Evolutionary conservation across 2,797 vertebrate species (phyloP), one percentile per base, ranked within the genome.

Genomic region (Thaleichthys pacificus): DNA sequence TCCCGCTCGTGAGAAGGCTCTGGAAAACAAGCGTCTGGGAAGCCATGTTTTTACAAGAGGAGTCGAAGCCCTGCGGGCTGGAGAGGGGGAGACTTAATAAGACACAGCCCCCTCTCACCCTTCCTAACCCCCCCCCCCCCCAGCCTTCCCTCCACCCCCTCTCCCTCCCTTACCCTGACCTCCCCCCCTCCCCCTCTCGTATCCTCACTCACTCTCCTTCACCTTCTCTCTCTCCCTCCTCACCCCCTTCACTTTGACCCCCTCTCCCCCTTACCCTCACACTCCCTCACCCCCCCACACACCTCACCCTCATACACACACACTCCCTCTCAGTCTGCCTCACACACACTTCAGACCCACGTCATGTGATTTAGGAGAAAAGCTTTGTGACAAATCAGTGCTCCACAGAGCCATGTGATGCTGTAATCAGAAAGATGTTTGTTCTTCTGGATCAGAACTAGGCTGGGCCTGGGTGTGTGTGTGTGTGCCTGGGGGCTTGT

Each of bases 1-100:
- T 76, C 22, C 69, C 84, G 79, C 84, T 79, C 76, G 68, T 87
- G 86, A 90, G 87, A 90, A 86, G 85, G 75, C 72, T 74, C 75
- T 17, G 75, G 81, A 91, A 90, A 90, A 89, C 84, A 91, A 89
- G 85, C 86, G 86, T 89, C 88, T 80, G 82, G 79, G 84, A 85
- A 89, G 81, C 72, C 66, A 1, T 91, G 89, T 91, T 92, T 90
- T 91, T 81, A 82, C 87, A 88, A 90, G 84, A 82, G 82, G 79
- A 87, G 87, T 84, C 84, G 65, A 77, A 78, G 80, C 83, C 91
- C 87, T 84, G 84, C 82, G 80, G 86, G 80, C 82, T 42, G 71
- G 81, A 86, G 85, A 82, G n/a, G 68, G 84, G 79, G 83, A 82
- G 81, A 85, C 86, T 80, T 79, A 84, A 88, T 72, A 77, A 86